These are phyloP conservation scores for Lithosia quadra DNA, from an alignment of 2,888 invertebrate genomes.

Conservation along the genomic window DNA sequence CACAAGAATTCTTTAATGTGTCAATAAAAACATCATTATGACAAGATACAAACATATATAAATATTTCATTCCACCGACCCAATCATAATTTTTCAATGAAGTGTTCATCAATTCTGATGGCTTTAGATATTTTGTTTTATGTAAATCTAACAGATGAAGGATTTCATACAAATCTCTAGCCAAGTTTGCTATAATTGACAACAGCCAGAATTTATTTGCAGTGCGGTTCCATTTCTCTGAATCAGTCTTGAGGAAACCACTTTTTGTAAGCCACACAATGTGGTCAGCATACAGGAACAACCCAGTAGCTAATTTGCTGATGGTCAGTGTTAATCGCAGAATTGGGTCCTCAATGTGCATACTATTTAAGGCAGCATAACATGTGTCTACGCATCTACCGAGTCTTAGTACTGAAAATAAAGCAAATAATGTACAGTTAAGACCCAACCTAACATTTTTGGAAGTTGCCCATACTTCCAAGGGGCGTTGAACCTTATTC, in stretches of 20 bases:
- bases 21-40: conserved; percentile 92
- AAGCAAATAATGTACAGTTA: conserved; percentile 7
- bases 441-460: background rate
- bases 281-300: conserved; percentile 95
- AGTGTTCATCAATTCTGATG: conserved; percentile 70
- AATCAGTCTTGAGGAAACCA: conserved; percentile 89
- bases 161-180: conserved; percentile 95
- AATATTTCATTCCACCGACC: conserved; percentile 63
- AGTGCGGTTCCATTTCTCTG: conserved; percentile 91
- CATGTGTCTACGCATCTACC: conserved; percentile 94
- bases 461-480: no score
- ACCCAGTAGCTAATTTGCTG: conserved; percentile 92
- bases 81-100: conserved; percentile 64
- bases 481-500: no score
- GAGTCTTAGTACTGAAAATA: conserved; percentile 92
- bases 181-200: conserved; percentile 92
- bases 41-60: conserved; percentile 68
- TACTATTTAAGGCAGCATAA: conserved; percentile 90
- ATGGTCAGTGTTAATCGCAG: conserved; percentile 91
- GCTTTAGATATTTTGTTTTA: conserved; percentile 74
- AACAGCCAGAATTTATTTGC: conserved; percentile 95
- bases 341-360: conserved; percentile 91
- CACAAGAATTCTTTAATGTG: conserved; percentile 94
- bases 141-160: conserved; percentile 87
- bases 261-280: conserved; percentile 94